A percentile compares a stretch with the other conserved stretches of the same genome.
phyloP scores from a whole-genome alignment of 2,888 invertebrate genomes.

The Piscicola geometra region DNA sequence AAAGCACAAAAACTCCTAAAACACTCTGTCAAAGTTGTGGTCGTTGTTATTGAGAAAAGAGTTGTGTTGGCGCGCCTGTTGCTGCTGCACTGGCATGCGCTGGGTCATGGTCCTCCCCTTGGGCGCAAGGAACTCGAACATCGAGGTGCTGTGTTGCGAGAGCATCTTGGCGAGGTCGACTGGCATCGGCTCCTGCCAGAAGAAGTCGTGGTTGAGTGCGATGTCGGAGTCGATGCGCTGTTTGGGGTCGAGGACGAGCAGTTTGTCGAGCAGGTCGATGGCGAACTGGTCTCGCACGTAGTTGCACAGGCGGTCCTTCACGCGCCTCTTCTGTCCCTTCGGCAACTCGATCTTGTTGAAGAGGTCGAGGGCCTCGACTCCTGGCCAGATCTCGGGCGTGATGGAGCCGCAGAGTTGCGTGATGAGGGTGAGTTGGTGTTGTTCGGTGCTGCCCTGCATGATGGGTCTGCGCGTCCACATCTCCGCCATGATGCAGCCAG shows the following conservation, averaged over 20 bases:
- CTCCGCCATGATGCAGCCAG: slow-evolving; percentile 99
- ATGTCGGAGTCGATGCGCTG: slow-evolving; percentile 82
- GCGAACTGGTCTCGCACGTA: slow-evolving; percentile 88
- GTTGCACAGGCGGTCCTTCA: slow-evolving; percentile 64
- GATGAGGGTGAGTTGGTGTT: slow-evolving; percentile 88
- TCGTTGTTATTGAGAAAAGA: slow-evolving; percentile 40
- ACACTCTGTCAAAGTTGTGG: slow-evolving; percentile 54
- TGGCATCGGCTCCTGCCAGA: slow-evolving; percentile 96
- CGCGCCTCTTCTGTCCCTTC: slow-evolving; percentile 52
- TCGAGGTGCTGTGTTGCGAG: slow-evolving; percentile 80
- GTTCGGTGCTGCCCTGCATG: slow-evolving; percentile 82
- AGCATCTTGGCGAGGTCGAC: slow-evolving; percentile 69
- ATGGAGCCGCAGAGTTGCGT: slow-evolving; percentile 94
- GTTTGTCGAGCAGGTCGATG: slow-evolving; percentile 83
- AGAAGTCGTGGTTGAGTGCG: slow-evolving; percentile 93
- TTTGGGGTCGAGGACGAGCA: slow-evolving; percentile 83
- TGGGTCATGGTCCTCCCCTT: slow-evolving; percentile 17
- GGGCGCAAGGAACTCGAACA: slow-evolving; percentile 86
- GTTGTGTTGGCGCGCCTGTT: background rate
- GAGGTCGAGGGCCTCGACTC: slow-evolving; percentile 80
- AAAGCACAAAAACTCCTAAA: slow-evolving; percentile 42
- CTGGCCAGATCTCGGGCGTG: slow-evolving; percentile 67
- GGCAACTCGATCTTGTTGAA: slow-evolving; percentile 61
- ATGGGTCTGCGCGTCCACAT: slow-evolving; percentile 85
- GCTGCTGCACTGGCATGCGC: slow-evolving; percentile 24